A percentile compares a stretch with the other conserved stretches of the same genome.
Conservation (phyloP, 2,113 vertebrate species). For the Callionymus lyra region DNA sequence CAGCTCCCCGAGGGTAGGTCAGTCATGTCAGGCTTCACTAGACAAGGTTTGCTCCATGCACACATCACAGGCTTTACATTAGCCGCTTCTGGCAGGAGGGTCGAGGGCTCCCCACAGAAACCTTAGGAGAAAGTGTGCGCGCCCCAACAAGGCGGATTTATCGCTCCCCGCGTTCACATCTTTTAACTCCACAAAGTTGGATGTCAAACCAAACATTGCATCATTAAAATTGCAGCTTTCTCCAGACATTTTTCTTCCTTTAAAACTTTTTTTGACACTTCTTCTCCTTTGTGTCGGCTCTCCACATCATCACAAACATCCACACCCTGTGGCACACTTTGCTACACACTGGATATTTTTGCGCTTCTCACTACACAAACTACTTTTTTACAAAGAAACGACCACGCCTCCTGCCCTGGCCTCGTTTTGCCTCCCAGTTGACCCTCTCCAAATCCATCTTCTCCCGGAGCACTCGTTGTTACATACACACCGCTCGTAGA, state of each 20-base stretch:
- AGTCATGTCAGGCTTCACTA: conserved; percentile 9
- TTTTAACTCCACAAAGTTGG: no score
- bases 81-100: conserved; percentile 4
- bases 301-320: conserved; percentile 45
- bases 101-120: conserved; percentile 14
- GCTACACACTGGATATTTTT: conserved; percentile 32
- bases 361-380: conserved; percentile 40
- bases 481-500: conserved; percentile 27
- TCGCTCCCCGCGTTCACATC: no score
- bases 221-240: conserved; percentile 20
- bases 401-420: conserved; percentile 28
- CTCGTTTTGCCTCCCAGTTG: conserved; percentile 16
- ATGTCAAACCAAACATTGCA: no score
- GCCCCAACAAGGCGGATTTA: no score
- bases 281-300: conserved; percentile 42
- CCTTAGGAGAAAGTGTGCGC: not conserved
- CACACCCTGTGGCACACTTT: conserved; percentile 45
- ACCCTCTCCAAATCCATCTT: conserved; percentile 21
- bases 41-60: conserved; percentile 18
- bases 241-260: conserved; percentile 26
- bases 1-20: conserved; percentile 11
- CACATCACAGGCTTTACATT: conserved; percentile 16
- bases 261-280: conserved; percentile 29
- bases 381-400: conserved; percentile 48
- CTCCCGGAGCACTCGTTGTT: conserved; percentile 28